A percentile compares a stretch with the other conserved stretches of the same genome.
Conservation (phyloP, 2,113 vertebrate species). For the Atractosteus spatula region DNA sequence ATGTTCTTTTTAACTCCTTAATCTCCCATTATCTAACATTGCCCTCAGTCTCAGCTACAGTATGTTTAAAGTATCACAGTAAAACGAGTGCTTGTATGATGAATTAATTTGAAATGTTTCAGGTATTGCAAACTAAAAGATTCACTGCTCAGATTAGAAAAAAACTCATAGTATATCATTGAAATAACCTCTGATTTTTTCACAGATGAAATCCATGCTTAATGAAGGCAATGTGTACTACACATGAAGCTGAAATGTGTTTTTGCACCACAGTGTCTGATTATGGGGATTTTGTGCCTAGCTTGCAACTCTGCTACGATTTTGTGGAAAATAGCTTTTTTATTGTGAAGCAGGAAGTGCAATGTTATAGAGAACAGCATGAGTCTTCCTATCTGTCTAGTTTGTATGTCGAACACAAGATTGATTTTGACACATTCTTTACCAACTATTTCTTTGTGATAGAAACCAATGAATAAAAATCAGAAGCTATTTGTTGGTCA, state of each 20-base stretch:
- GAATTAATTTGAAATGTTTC: slow-evolving; percentile 33
- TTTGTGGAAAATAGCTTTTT: slow-evolving; percentile 50
- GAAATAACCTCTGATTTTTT: slow-evolving; percentile 41
- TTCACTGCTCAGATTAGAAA: slow-evolving; percentile 23
- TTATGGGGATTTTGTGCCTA: slow-evolving; percentile 15
- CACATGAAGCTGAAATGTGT: slow-evolving; percentile 42
- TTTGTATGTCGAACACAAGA: slow-evolving; percentile 48
- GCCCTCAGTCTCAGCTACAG: no score
- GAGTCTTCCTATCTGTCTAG: slow-evolving; percentile 40
- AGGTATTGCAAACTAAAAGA: slow-evolving; percentile 26
- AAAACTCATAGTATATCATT: slow-evolving; percentile 23
- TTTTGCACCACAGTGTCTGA: slow-evolving; percentile 38
- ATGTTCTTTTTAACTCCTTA: no score
- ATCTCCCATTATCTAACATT: no score
- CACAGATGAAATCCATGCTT: slow-evolving; percentile 46
- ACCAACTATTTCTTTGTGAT: slow-evolving; percentile 60
- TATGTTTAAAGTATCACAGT: no score
- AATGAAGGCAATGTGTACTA: slow-evolving; percentile 45
- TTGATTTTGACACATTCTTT: slow-evolving; percentile 66
- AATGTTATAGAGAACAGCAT: slow-evolving; percentile 50
- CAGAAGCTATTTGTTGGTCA: slow-evolving; percentile 64
- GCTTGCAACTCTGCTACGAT: slow-evolving; percentile 42
- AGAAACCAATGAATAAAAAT: slow-evolving; percentile 78
- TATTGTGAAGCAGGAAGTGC: slow-evolving; percentile 47
- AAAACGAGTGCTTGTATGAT: slow-evolving; percentile 23